Evolutionary conservation across 2,797 vertebrate genomes (phyloP).

Genomic region (Gymnoscopelus braueri): DNA sequence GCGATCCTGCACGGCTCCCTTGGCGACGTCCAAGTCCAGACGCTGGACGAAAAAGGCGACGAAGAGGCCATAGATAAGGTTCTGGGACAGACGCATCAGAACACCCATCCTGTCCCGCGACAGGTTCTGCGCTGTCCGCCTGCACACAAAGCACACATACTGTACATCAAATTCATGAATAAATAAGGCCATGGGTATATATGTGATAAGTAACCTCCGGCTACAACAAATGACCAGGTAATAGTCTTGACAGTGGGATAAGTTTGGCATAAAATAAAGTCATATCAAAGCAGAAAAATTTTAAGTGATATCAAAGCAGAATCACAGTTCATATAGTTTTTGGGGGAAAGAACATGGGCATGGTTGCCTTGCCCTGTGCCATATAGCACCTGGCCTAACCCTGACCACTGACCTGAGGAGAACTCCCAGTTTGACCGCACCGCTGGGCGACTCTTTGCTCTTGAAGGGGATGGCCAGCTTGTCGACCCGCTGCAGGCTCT

Average conservation of each 20-base stretch:
- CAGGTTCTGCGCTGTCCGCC: slow-evolving; percentile 88
- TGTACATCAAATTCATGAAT: neutral
- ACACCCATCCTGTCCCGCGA: slow-evolving; percentile 90
- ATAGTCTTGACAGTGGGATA: too few relatives aligned
- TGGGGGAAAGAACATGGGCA: neutral
- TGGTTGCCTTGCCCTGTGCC: neutral
- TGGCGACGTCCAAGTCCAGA: slow-evolving; percentile 79
- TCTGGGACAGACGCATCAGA: slow-evolving; percentile 93
- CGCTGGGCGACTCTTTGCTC: slow-evolving; percentile 87
- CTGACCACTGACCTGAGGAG: slow-evolving; percentile 86
- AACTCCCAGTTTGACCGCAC: slow-evolving; percentile 83
- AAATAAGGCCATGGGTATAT: too few relatives aligned
- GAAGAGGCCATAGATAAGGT: slow-evolving; percentile 90
- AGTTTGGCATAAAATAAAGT: too few relatives aligned
- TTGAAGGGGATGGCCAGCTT: slow-evolving; percentile 89
- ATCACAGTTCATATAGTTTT: too few relatives aligned
- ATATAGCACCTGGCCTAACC: too few relatives aligned
- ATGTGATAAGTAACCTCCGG: too few relatives aligned
- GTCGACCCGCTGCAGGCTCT: slow-evolving; percentile 74
- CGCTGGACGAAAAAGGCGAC: slow-evolving; percentile 89
- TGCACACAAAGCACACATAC: slow-evolving; percentile 61
- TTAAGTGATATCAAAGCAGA: too few relatives aligned
- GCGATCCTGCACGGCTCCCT: slow-evolving; percentile 93
- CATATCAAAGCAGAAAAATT: too few relatives aligned
- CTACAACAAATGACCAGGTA: too few relatives aligned